phyloP scores from a whole-genome alignment of 2,113 vertebrate genomes.

The Grallaria varia region DNA sequence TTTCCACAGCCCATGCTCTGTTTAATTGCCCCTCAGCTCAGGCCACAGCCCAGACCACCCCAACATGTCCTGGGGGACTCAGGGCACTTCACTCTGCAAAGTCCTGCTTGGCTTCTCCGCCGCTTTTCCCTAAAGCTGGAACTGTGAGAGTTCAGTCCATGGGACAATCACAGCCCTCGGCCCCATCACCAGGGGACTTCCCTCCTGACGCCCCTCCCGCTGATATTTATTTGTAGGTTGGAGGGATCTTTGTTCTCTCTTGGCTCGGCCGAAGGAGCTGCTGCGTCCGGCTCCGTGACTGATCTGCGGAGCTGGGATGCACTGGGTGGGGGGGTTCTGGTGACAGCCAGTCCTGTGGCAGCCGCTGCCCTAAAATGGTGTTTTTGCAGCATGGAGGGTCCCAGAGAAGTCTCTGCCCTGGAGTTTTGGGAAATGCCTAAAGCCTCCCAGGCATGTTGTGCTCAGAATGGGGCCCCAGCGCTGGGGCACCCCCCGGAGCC shows the following conservation, averaged over 20 bases:
- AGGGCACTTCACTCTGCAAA: background rate
- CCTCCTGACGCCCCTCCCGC: background rate
- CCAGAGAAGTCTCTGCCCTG: too few relatives aligned
- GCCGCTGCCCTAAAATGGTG: background rate
- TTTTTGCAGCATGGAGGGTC: background rate
- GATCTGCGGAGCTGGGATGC: background rate
- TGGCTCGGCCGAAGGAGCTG: background rate
- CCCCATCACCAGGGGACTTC: background rate
- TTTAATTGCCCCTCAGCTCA: too few relatives aligned
- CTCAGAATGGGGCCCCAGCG: accelerated
- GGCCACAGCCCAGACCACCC: background rate
- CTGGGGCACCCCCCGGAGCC: background rate
- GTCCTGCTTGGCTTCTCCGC: accelerated
- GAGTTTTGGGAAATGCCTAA: background rate
- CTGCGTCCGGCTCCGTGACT: background rate
- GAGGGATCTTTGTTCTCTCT: background rate
- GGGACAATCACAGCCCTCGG: background rate
- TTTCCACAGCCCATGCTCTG: background rate
- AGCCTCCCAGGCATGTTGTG: accelerated
- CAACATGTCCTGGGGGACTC: accelerated
- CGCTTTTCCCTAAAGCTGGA: background rate
- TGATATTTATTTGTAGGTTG: background rate
- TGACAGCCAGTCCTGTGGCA: background rate
- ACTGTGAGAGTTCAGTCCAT: accelerated
- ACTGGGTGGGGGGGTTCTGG: too few relatives aligned